These are phyloP conservation scores for Trematomus loennbergii DNA, from an alignment of 2,113 vertebrate genomes.

Conservation along the genomic window DNA sequence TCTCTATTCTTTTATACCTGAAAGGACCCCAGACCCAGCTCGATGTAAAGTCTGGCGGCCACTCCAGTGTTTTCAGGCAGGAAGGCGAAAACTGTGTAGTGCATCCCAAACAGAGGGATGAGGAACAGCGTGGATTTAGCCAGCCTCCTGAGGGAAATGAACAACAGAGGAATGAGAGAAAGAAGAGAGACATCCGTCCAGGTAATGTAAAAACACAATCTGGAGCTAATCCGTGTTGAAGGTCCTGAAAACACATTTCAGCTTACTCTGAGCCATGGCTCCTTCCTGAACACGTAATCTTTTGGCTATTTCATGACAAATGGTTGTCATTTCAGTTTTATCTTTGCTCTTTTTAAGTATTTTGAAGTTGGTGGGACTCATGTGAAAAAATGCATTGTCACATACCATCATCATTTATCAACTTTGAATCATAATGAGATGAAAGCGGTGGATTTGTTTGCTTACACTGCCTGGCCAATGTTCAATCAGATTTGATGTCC, in stretches of 20 bases:
- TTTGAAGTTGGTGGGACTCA: neutral
- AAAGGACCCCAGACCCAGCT: conserved; percentile 94
- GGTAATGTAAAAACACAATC: conserved; percentile 2
- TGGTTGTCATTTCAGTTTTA: neutral
- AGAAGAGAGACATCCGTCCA: conserved; percentile 8
- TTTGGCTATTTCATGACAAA: neutral
- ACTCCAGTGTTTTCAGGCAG: conserved; percentile 89
- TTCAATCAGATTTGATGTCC: neutral
- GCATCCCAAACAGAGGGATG: conserved; percentile 95
- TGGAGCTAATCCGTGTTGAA: neutral
- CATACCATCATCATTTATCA: neutral
- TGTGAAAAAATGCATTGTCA: neutral
- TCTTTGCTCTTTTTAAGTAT: neutral
- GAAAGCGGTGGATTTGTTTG: neutral
- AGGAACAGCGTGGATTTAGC: conserved; percentile 95
- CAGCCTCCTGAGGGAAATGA: conserved; percentile 86
- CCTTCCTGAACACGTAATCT: neutral
- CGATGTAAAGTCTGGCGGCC: conserved; percentile 92
- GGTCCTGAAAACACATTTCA: neutral
- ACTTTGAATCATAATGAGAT: neutral
- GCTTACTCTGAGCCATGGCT: neutral
- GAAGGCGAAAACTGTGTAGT: conserved; percentile 95
- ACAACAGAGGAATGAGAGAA: conserved; percentile 15
- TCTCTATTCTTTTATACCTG: conserved; percentile 85
- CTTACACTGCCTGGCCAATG: neutral